Conservation (phyloP, 2,113 vertebrate species). For the Terrapene triunguis region DNA sequence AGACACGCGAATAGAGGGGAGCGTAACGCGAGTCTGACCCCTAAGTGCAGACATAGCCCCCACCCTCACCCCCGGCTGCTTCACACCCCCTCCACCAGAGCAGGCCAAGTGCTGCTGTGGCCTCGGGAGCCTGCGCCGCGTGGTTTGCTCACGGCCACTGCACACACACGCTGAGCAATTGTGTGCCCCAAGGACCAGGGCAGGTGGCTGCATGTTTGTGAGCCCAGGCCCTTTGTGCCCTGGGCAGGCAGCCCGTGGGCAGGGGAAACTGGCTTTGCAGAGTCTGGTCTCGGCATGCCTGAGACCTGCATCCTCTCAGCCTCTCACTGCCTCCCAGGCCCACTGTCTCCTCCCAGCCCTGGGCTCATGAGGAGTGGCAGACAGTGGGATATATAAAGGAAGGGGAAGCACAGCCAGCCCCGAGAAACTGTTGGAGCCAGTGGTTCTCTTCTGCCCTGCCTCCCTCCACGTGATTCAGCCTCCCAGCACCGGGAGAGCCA, state of each 20-base stretch:
- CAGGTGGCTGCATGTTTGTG: accelerated
- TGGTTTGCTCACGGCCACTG: too few species aligned
- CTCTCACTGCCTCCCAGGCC: constrained; percentile 51
- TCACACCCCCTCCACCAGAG: accelerated
- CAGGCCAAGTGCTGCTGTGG: accelerated
- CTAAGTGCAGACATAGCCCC: too few species aligned
- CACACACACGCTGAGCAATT: too few species aligned
- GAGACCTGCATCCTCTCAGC: constrained; percentile 49
- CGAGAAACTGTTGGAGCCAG: constrained; percentile 36
- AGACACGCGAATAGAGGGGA: accelerated
- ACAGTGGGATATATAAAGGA: constrained; percentile 63
- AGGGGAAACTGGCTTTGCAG: background rate
- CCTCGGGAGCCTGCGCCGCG: accelerated
- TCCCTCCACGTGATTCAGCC: constrained; percentile 54
- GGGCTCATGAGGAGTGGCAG: constrained; percentile 59
- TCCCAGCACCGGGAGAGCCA: background rate
- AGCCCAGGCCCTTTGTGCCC: background rate
- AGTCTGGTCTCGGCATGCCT: background rate
- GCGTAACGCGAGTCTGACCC: background rate
- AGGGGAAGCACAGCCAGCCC: constrained; percentile 44
- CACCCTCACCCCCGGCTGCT: too few species aligned
- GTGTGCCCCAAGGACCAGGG: accelerated
- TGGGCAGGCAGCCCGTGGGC: constrained; percentile 12
- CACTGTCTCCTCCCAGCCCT: constrained; percentile 70
- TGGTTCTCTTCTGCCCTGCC: background rate